These are phyloP conservation scores for Disparrhopalites patrizii DNA, from an alignment of 2,888 invertebrate genomes.

Conservation along the genomic window DNA sequence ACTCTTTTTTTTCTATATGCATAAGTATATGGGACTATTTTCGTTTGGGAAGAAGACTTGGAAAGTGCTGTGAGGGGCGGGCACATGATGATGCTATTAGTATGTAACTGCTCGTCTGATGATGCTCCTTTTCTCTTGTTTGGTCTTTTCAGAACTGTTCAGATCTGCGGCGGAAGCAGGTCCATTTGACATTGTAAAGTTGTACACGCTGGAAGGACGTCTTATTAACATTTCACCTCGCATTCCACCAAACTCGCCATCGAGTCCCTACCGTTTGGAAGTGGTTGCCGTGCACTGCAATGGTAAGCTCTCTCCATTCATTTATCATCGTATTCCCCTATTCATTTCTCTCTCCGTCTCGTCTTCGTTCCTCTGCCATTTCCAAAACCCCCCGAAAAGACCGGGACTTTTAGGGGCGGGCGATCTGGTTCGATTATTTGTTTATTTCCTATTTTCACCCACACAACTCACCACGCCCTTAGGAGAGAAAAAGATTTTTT, in stretches of 20 bases:
- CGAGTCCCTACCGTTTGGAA: conserved; percentile 58
- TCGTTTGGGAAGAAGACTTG: neutral
- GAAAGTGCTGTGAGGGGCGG: too few relatives aligned
- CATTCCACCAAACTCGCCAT: conserved; percentile 58
- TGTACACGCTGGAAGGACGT: conserved; percentile 60
- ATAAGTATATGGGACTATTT: neutral
- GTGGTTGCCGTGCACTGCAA: conserved; percentile 54
- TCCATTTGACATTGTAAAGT: conserved; percentile 63
- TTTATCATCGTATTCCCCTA: too few relatives aligned
- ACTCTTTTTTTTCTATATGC: neutral
- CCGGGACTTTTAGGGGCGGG: too few relatives aligned
- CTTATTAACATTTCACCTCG: conserved; percentile 62
- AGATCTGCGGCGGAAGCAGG: conserved; percentile 65
- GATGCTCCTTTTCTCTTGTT: conserved; percentile 8
- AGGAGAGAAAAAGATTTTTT: too few relatives aligned
- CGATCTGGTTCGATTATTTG: too few relatives aligned
- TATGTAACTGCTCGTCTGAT: too few relatives aligned
- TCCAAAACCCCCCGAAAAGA: too few relatives aligned
- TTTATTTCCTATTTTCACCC: too few relatives aligned
- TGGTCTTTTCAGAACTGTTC: conserved; percentile 60
- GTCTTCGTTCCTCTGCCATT: too few relatives aligned
- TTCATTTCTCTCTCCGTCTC: too few relatives aligned
- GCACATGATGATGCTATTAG: too few relatives aligned
- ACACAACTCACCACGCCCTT: too few relatives aligned
- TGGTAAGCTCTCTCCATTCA: conserved; percentile 50